Base-by-base conservation (phyloP, 2,113 vertebrate species). In the Sturnus vulgaris region DNA sequence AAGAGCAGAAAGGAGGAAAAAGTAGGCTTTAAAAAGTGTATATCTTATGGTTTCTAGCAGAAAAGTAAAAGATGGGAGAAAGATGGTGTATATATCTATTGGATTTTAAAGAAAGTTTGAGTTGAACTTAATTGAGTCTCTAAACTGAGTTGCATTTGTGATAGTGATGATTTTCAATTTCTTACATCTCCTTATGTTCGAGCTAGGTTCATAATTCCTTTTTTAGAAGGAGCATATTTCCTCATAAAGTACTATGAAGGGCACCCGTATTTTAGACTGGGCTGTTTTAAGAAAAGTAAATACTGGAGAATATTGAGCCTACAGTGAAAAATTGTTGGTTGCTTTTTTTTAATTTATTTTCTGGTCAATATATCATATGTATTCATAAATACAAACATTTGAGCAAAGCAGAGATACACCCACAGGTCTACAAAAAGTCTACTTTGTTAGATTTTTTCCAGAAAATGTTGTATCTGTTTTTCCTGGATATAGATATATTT, bases 401-500 rank as follows among this genome's bases (percentile, higher is more conserved):
- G 37, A 9, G 28, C 20, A 53, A n/a, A 9, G 28, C 20, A 53
- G 37, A 33, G 6, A 37, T 69, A 40, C 8, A 33, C 4, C 5
- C 35, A 20, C 12, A 42, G 5, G 39, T 37, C 30, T 59, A 55
- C 22, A 7, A 80, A 71, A 59, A 37, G 40, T 40, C 40, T 69
- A 33, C 6, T 65, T 65, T 11, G 2, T 68, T 71, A 71, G 12
- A 19, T 4, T 25, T 84, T 33, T 59, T 19, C 12, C 25, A 77
- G 50, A 64, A 92, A 57, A 68, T 25, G 5, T 39, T 0, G 0
- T 44, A 7, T 49, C 19, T 68, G 1, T 46, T 42, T 55, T 18
- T 84, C 61, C 27, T 61, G 55, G 21, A 61, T 33, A 39, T 25
- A 39, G 44, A 33, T 49, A 25, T 9, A 7, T 77, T 12, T 61